Percentiles rank a stretch among this genome's conserved stretches.
Evolutionary conservation across 1,140 invertebrate genomes (phyloP).

Genomic region (Prorops nasuta): DNA sequence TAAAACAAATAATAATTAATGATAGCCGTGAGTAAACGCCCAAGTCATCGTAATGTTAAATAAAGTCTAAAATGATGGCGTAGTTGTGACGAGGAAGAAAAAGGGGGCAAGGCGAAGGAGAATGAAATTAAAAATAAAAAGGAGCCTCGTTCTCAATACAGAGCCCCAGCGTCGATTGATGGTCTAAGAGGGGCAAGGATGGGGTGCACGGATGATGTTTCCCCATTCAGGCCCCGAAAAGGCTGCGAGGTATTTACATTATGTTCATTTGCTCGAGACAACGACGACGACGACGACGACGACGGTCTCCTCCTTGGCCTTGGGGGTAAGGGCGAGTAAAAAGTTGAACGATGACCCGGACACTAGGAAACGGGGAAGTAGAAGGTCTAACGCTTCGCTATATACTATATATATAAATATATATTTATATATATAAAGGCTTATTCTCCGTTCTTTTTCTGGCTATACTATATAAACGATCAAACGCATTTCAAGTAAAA

Average conservation of each 20-base stretch:
- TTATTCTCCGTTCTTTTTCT: slow-evolving; percentile 46
- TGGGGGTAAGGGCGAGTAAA: slow-evolving; percentile 5
- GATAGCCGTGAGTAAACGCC: slow-evolving; percentile 29
- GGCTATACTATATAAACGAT: slow-evolving; percentile 37
- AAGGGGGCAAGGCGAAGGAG: too few relatives aligned
- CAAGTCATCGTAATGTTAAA: slow-evolving; percentile 32
- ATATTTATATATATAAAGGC: too few relatives aligned
- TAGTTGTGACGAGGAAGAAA: slow-evolving; percentile 19
- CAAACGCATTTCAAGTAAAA: slow-evolving; percentile 35
- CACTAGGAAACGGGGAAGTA: slow-evolving; percentile 14
- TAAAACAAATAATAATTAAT: slow-evolving; percentile 37
- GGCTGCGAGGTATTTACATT: slow-evolving; percentile 45
- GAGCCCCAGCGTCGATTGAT: slow-evolving; percentile 3
- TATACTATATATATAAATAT: too few relatives aligned
- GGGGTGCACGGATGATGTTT: slow-evolving; percentile 24
- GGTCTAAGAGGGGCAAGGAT: slow-evolving; percentile 25
- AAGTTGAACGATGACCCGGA: background rate
- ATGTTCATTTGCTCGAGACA: slow-evolving; percentile 11
- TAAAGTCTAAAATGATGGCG: slow-evolving; percentile 5
- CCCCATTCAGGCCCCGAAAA: slow-evolving; percentile 26
- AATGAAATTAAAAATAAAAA: too few relatives aligned
- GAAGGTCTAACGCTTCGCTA: slow-evolving; percentile 34
- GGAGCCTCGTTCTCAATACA: too few relatives aligned
- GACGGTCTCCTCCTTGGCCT: slow-evolving; percentile 7
- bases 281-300: slow-evolving; percentile 19